Conservation (phyloP, 2,797 vertebrate genomes). For the Sebastes hubbsi region DNA sequence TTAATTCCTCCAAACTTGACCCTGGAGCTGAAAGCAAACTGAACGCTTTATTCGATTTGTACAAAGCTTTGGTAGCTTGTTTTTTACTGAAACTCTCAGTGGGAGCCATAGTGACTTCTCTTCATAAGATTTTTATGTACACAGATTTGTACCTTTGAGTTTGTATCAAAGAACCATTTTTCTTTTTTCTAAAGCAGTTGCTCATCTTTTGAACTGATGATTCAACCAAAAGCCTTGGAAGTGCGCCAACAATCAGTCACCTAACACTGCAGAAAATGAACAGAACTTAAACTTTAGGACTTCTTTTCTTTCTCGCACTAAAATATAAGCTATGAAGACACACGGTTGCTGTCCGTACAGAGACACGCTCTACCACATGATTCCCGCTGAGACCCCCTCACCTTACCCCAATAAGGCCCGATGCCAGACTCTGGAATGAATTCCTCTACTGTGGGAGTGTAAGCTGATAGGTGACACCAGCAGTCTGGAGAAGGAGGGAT, state of each 20-base stretch:
- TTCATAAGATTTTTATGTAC: not conserved
- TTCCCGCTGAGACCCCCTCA: constrained; percentile 23
- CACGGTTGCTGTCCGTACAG: not conserved
- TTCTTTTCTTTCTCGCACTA: too few relatives aligned
- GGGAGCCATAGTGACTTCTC: not conserved
- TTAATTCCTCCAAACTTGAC: not conserved
- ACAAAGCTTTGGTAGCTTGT: not conserved
- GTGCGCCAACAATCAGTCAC: not conserved
- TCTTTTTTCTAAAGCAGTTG: not conserved
- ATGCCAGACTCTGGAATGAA: constrained; percentile 46
- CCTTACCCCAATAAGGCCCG: constrained; percentile 67
- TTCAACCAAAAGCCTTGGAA: not conserved
- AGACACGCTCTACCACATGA: constrained; percentile 21
- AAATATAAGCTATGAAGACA: not conserved
- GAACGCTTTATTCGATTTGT: not conserved
- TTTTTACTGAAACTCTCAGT: not conserved
- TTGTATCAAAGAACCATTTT: not conserved
- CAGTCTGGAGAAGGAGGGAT: constrained; percentile 47
- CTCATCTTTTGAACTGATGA: not conserved
- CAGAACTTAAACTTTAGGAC: not conserved
- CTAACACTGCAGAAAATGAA: not conserved
- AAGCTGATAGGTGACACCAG: constrained; percentile 59
- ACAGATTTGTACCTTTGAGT: not conserved
- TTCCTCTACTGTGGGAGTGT: constrained; percentile 44
- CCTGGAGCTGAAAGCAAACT: not conserved